Evolutionary conservation across 2,888 invertebrate species (phyloP), one percentile per base, ranked within the genome.

Genomic region (Tenthredo mesomela): DNA sequence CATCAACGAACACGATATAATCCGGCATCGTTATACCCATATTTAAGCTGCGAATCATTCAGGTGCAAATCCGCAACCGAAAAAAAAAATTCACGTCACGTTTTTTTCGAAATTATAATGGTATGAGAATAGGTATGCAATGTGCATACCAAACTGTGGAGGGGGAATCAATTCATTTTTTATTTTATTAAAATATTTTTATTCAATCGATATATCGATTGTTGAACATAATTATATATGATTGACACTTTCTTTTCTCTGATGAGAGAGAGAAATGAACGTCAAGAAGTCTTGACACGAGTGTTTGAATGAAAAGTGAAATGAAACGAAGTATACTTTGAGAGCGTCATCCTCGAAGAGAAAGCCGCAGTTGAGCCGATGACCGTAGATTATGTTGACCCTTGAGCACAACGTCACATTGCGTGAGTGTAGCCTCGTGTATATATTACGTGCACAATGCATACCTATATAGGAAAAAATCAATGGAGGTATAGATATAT

Each of bases 281-380:
- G n/a, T n/a, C 29, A 29, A 29, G 1, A 73, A 43, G 40, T 40
- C 15, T 33, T 15, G 9, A 33, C 1, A 40, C 61, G 7, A 21
- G 18, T 58, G 70, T 10, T 21, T 47, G 47, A 70, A 82, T 70
- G 82, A 67, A 78, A 82, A 82, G 82, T 82, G 47, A 82, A 82
- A 82, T 67, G 65, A 67, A 67, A 82, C 70, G 43, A 10, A 12
- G 33, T 37, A 18, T 70, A 37, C 70, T 40, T 40, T 40, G 40
- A 21, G 29, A 10, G 40, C 82, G 65, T 70, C 82, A 70, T 82
- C 33, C 33, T 65, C 4, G 67, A 82, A 33, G 82, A 67, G 82
- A 82, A 82, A 82, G 82, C 47, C 29, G n/a, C n/a, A 82, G 18
- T 10, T 25, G 25, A 67, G 82, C 25, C 67, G 82, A 82, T 47